Evolutionary conservation across 2,797 vertebrate genomes (phyloP).

Genomic region (Acridotheres tristis): DNA sequence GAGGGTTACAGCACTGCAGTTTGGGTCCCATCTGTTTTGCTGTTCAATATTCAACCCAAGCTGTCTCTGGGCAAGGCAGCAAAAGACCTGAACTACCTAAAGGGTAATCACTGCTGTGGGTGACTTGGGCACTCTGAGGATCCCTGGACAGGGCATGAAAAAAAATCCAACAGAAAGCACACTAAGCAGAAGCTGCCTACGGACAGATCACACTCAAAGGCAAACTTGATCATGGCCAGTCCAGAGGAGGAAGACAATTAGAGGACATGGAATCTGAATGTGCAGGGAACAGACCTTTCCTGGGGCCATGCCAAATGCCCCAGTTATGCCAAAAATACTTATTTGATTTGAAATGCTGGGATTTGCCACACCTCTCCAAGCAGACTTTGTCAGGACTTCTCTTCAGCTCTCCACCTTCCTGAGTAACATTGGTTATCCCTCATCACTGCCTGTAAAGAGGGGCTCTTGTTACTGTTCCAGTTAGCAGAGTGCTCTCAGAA

Average conservation of each 20-base stretch:
- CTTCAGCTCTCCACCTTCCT: background rate
- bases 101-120: background rate
- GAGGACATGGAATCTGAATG: background rate
- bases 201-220: background rate
- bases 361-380: background rate
- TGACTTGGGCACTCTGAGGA: background rate
- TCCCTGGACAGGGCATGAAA: background rate
- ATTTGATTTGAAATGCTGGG: background rate
- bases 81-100: background rate
- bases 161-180: background rate
- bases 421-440: fast-evolving
- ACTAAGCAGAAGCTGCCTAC: background rate
- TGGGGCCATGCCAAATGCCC: background rate
- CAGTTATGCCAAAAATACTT: background rate
- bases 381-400: background rate
- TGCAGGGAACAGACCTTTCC: background rate
- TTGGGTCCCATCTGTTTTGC: background rate
- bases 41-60: background rate
- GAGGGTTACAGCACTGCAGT: background rate
- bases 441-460: background rate
- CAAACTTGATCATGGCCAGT: background rate
- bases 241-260: background rate
- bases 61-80: background rate
- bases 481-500: background rate
- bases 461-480: background rate